Base-by-base conservation (phyloP, 2,113 vertebrate genomes). In the Leuciscus idus region DNA sequence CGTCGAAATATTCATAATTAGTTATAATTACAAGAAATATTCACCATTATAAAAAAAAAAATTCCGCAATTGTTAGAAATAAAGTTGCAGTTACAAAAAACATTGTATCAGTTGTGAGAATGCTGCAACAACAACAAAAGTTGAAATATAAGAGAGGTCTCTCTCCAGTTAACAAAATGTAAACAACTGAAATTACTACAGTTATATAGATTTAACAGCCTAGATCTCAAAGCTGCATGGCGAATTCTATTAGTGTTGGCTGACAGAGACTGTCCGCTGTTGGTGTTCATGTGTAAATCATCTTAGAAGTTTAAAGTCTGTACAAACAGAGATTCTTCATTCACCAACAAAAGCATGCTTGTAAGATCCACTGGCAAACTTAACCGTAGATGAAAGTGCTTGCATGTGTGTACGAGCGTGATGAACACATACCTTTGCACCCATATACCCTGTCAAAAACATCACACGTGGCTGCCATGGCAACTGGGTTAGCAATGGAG, bases 391-490 rank as follows among this genome's bases (percentile, higher is more conserved):
- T 83, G 33, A 39, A 84, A 50, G 50, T 50, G 52, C 23, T 33
- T 15, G 21, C 46, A 10, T 66, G 55, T 76, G 46, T 79, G 33
- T 52, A 4, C 8, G 55, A 66, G 77, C 26, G 48, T 61, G 81
- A 87, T 48, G 84, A 59, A 75, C 8, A 17, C 84, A 84, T 88
- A 90, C 92, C 93, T 87, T 87, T 78, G 90, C 88, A 70, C 74
- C 74, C 80, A 83, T 92, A 92, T 91, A 89, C 92, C 93, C 93
- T 93, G 93, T 90, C 93, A 84, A 93, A 91, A 93, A 91, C 93
- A 93, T 93, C 92, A 93, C 84, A 90, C 89, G 73, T 66, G 23
- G 91, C 92, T 93, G 90, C 93, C 92, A 94, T 94, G 93, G 93
- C 90, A 93, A 94, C 93, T 52, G 61, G 74, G 88, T 90, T 90